phyloP scores from a whole-genome alignment of 2,888 invertebrate species.

The Pristionchus arcanus region DNA sequence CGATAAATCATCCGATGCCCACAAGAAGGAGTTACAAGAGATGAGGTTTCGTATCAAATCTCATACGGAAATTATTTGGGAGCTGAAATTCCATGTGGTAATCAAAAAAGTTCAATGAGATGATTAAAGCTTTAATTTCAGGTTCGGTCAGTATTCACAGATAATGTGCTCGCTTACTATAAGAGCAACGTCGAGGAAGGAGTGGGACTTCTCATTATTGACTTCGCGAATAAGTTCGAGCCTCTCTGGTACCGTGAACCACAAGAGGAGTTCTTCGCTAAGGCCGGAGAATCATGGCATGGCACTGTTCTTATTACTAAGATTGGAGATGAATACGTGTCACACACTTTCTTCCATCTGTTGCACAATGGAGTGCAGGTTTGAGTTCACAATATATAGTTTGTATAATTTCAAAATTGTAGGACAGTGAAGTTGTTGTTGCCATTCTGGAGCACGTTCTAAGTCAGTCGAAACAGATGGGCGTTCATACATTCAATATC shows the following conservation, averaged over 20 bases:
- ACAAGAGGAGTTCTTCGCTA: not conserved
- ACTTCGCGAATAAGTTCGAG: too few relatives aligned
- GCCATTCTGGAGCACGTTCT: not conserved
- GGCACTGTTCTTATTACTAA: not conserved
- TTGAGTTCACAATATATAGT: not conserved
- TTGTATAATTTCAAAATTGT: not conserved
- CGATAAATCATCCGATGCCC: not conserved
- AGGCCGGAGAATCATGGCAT: not conserved
- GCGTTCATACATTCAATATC: not conserved
- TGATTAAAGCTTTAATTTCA: not conserved
- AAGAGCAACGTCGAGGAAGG: not conserved
- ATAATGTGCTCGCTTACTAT: not conserved
- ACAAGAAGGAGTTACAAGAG: not conserved
- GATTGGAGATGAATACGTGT: not conserved
- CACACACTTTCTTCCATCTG: not conserved
- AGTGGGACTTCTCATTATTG: not conserved
- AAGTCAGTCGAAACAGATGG: not conserved
- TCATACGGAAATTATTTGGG: not conserved
- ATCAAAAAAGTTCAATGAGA: not conserved
- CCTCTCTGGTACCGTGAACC: not conserved
- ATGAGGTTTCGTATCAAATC: not conserved
- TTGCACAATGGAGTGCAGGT: not conserved
- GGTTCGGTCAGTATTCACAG: too few relatives aligned
- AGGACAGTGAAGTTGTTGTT: not conserved
- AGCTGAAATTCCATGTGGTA: not conserved